Evolutionary conservation across 2,888 invertebrate genomes (phyloP).

Genomic region (Nemurella pictetii): DNA sequence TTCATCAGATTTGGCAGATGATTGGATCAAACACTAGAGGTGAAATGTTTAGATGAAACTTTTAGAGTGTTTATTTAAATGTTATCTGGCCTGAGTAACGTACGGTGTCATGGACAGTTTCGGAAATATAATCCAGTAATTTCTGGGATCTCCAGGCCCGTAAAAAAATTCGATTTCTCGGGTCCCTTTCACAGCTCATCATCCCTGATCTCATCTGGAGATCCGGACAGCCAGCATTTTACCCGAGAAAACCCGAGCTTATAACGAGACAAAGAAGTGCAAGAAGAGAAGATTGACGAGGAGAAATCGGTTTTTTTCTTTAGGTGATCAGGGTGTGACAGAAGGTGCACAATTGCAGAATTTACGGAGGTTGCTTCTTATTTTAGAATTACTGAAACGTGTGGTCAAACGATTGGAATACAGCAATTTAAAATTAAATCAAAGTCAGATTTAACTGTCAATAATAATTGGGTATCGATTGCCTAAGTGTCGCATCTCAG

Average conservation of each 20-base stretch:
- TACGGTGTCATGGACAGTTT: not conserved
- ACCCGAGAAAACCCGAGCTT: too few species aligned
- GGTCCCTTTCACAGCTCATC: slow-evolving; percentile 38
- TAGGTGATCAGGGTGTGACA: not conserved
- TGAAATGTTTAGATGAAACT: slow-evolving; percentile 4
- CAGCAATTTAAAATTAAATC: too few species aligned
- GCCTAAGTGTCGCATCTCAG: too few species aligned
- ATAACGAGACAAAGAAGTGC: not conserved
- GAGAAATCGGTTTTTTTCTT: slow-evolving; percentile 34
- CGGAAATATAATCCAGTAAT: slow-evolving; percentile 24
- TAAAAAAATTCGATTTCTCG: slow-evolving; percentile 14
- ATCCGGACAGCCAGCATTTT: not conserved
- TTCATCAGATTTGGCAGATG: not conserved
- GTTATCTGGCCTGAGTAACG: not conserved
- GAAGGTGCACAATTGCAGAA: slow-evolving; percentile 3
- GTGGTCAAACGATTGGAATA: too few species aligned
- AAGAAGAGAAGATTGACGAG: slow-evolving; percentile 25
- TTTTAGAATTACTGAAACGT: too few species aligned
- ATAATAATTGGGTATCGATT: too few species aligned
- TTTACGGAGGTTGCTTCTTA: not conserved
- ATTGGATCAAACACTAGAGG: not conserved
- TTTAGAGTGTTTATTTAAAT: slow-evolving; percentile 7
- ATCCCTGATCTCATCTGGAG: slow-evolving; percentile 22
- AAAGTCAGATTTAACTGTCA: too few species aligned
- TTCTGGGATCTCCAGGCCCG: slow-evolving; percentile 24